Base-by-base conservation (phyloP, 2,797 vertebrate genomes). In the Prunella strophiata region DNA sequence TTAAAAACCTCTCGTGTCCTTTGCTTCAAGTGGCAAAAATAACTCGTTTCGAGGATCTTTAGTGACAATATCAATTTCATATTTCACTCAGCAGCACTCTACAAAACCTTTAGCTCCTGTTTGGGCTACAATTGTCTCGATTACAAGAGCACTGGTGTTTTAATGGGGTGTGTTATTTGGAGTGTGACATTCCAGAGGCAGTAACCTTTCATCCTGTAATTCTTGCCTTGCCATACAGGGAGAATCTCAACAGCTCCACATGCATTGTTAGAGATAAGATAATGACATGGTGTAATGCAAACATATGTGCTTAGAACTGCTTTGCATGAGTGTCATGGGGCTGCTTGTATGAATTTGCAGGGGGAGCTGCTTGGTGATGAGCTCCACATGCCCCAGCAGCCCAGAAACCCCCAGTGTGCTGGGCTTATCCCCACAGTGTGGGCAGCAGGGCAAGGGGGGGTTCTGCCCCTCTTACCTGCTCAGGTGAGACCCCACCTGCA, bases 1-100 rank as follows among this genome's bases (percentile, higher is more conserved):
- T 85, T 57, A 58, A 85, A 90, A 91, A 68, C 15, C 43, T 85
- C 62, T 58, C 45, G 3, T 25, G 38, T 85, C 87, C 88, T 92
- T 91, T 84, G 50, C 70, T 91, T 91, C 52, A 62, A 57, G 54
- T 22, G 54, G 87, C 72, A 88, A 79, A 86, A 95, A 81, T 59
- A 81, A 76, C 68, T 61, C 47, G 54, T 68, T 92, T 77, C 2
- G 5, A 52, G 68, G 62, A 48, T 57, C 70, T 86, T 92, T 54
- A 66, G 65, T 45, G 80, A 11, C 54, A 72, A 10, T 86, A 76
- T 62, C 57, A 58, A 73, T 88, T 94, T 88, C 30, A 48, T 57
- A 47, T 93, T 78, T 90, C 82, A 48, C 50, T 89, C 61, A 50
- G 54, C 55, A 45, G 9, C 38, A 3, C 21, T 42, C 40, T 34